A percentile compares a stretch with the other conserved stretches of the same genome.
phyloP scores from a whole-genome alignment of 1,140 invertebrate genomes.

The Euborellia annulipes region DNA sequence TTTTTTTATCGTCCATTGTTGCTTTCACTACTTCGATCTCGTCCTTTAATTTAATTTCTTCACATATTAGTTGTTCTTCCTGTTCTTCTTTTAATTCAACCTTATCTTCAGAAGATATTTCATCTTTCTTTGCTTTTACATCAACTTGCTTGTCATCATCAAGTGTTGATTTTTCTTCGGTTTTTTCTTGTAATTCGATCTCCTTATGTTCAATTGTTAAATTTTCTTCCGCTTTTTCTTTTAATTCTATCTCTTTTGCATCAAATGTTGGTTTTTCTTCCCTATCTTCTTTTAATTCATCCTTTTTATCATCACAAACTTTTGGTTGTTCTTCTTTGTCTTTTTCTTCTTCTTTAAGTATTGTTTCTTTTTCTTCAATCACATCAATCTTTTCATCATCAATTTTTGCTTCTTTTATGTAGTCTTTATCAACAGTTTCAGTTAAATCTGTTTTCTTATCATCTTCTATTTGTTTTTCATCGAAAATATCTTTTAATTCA shows the following conservation, averaged over 20 bases:
- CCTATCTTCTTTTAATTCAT: slow-evolving; percentile 9
- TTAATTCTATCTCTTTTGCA: slow-evolving; percentile 8
- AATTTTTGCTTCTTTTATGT: slow-evolving; percentile 10
- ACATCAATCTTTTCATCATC: slow-evolving; percentile 12
- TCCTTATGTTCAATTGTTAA: too few relatives aligned
- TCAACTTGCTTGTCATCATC: slow-evolving; percentile 9
- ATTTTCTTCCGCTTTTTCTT: slow-evolving; percentile 9
- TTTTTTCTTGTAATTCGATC: too few relatives aligned
- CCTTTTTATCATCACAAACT: too few relatives aligned
- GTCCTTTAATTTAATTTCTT: slow-evolving; percentile 4
- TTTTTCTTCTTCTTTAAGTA: slow-evolving; percentile 11
- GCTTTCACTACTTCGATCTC: background rate
- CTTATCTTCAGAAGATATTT: slow-evolving; percentile 11
- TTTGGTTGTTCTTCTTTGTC: slow-evolving; percentile 8
- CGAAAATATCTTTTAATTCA: slow-evolving; percentile 5
- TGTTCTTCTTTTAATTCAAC: slow-evolving; percentile 7
- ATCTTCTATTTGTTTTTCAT: slow-evolving; percentile 3
- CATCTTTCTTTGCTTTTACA: slow-evolving; percentile 11
- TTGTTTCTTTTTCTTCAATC: slow-evolving; percentile 7
- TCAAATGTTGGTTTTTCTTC: slow-evolving; percentile 7
- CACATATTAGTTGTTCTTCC: background rate
- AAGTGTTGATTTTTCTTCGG: too few relatives aligned
- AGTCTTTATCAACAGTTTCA: slow-evolving; percentile 6
- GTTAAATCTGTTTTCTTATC: background rate
- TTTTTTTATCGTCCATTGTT: too few relatives aligned